Percentiles rank a stretch among this genome's conserved stretches.
phyloP scores from a whole-genome alignment of 2,797 vertebrate genomes.

The Urocyon cinereoargenteus region DNA sequence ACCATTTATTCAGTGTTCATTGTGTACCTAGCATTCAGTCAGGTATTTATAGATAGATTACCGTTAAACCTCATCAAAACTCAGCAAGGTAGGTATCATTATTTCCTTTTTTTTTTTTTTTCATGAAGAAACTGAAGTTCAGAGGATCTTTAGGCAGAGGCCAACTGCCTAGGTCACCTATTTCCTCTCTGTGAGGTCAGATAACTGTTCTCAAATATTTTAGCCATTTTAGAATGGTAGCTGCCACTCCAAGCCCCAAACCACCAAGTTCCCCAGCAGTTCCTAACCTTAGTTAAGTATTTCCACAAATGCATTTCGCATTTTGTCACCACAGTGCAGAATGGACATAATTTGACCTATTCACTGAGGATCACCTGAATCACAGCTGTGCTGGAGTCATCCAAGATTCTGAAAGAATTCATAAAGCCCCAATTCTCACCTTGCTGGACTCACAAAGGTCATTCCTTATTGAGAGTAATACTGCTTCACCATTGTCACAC shows the following conservation, averaged over 20 bases:
- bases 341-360: neutral
- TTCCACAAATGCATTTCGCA: neutral
- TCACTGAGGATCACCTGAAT: neutral
- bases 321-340: neutral
- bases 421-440: neutral
- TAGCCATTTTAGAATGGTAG: neutral
- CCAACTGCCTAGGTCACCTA: neutral
- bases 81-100: neutral
- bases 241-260: neutral
- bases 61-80: slow-evolving; percentile 17
- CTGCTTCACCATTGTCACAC: neutral
- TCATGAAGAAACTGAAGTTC: neutral
- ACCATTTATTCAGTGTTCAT: neutral
- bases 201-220: neutral
- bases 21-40: neutral
- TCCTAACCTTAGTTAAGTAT: neutral
- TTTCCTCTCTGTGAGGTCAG: neutral
- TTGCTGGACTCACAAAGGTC: neutral
- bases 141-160: neutral
- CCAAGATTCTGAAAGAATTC: neutral
- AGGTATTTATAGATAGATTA: neutral
- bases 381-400: neutral
- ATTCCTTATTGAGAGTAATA: neutral
- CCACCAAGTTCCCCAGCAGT: neutral
- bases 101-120: neutral